Evolutionary conservation across 2,797 vertebrate species (phyloP).

Genomic region (Uromys caudimaculatus): DNA sequence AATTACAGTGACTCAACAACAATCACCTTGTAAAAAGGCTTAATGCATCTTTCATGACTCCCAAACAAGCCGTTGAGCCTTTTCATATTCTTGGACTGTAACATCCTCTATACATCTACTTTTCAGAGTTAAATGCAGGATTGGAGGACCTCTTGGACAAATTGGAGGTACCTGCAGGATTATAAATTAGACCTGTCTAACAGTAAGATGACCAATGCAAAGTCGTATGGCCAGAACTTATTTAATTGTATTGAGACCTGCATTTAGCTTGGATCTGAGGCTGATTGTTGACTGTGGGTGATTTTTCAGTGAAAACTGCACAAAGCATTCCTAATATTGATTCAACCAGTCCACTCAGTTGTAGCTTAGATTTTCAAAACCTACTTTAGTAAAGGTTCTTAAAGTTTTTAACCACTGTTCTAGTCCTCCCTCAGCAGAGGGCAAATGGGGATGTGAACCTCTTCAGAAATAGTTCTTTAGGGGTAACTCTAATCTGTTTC

Average conservation of each 20-base stretch:
- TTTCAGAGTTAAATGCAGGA: background rate
- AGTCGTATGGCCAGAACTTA: background rate
- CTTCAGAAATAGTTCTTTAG: background rate
- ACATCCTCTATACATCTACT: background rate
- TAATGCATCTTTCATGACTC: background rate
- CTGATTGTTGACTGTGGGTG: too few relatives aligned
- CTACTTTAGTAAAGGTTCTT: background rate
- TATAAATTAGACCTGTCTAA: too few relatives aligned
- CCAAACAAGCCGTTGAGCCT: background rate
- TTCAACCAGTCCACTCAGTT: background rate
- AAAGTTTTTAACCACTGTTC: background rate
- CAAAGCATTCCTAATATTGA: background rate
- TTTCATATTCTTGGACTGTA: background rate
- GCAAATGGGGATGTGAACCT: background rate
- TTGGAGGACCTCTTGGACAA: background rate
- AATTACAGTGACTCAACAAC: background rate
- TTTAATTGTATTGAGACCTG: background rate
- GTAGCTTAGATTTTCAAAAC: background rate
- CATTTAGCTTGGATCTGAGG: background rate
- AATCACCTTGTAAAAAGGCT: background rate
- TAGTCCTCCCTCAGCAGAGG: background rate
- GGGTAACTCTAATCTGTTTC: background rate
- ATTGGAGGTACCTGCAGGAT: too few relatives aligned
- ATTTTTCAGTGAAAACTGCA: slow-evolving; percentile 23
- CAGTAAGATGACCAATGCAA: background rate